Conservation (phyloP, 92 coral and sea anemone genomes). For the Palythoa grandis region DNA sequence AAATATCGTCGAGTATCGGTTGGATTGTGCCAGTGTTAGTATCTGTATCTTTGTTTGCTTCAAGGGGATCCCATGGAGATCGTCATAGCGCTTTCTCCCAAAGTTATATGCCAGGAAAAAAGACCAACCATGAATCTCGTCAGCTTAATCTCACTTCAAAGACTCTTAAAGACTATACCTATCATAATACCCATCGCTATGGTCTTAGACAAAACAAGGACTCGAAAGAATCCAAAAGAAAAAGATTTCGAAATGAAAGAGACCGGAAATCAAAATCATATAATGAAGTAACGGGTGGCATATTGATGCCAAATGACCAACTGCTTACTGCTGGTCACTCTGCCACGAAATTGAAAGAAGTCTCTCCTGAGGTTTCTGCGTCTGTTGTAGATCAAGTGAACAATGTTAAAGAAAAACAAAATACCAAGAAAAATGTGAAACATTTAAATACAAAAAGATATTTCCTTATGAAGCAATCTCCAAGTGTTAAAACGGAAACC, state of each 20-base stretch:
- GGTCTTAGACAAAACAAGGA: not conserved
- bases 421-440: not conserved
- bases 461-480: not conserved
- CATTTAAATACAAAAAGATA: not conserved
- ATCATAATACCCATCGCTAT: not conserved
- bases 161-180: not conserved
- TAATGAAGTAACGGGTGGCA: not conserved
- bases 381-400: not conserved
- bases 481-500: not conserved
- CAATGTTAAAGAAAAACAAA: constrained; percentile 17
- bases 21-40: not conserved
- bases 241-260: not conserved
- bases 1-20: not conserved
- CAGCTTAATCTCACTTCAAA: not conserved
- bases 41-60: not conserved
- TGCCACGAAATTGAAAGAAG: not conserved
- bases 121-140: not conserved
- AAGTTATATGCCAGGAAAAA: not conserved
- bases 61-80: not conserved
- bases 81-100: not conserved
- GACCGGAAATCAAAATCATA: not conserved
- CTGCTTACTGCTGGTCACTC: not conserved
- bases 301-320: not conserved
- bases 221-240: not conserved
- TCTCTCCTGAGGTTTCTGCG: not conserved